Base-by-base conservation (phyloP, 1,140 invertebrate species). In the Habropoda laboriosa region DNA sequence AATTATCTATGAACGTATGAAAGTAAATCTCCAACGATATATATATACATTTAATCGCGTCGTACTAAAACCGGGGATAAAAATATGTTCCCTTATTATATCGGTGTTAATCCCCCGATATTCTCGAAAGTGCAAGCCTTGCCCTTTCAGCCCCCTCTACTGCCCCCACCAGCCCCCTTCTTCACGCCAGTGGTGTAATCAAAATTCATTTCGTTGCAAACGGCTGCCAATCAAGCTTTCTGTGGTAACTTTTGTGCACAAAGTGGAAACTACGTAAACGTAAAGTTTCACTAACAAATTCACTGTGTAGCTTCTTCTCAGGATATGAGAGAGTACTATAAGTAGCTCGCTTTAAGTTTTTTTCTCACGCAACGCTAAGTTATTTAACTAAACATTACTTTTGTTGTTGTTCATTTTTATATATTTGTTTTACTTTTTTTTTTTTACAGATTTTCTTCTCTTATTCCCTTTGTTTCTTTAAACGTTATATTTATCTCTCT, bases 221-320 rank as follows among this genome's bases (percentile, higher is more conserved):
- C 70, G 85, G 85, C 85, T 86, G 85, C 83, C 85, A 86, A 86
- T 86, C 79, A 86, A 86, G 85, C 85, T 86, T 86, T 75, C 78
- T 83, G 85, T 86, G 85, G 81, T 86, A 86, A 86, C 85, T 86
- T 86, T 68, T 86, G 83, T 85, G 85, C 85, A 86, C 85, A 86
- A 86, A 84, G 77, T 86, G 77, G 73, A 86, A 68, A 82, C 83
- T 86, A 86, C 81, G 81, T 86, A 68, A 68, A 86, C 83, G 67
- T 86, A 80, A 86, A 86, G 71, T 86, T 78, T 86, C 83, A 86
- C 85, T 86, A 86, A 86, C 85, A 49, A 51, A 80, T 72, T 80
- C 51, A 73, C 58, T 66, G 77, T 68, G 47, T 85, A 84, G 83
- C 78, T 84, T 76, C 30, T 64, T 55, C 57, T 47, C 49, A 80